These are phyloP conservation scores for Nomada fabriciana DNA, from an alignment of 2,888 invertebrate species.

Conservation along the genomic window DNA sequence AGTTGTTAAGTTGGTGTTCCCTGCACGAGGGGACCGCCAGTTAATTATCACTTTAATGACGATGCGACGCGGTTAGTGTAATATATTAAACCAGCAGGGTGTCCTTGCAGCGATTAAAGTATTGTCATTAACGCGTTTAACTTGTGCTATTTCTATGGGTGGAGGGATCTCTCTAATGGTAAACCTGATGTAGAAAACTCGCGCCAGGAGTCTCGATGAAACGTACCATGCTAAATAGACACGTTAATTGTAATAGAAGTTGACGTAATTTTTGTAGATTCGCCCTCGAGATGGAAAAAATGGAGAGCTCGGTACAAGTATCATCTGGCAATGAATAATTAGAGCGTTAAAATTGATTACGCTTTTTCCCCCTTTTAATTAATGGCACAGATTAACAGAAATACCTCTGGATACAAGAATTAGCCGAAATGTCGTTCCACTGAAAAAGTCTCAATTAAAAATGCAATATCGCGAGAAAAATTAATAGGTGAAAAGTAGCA, in stretches of 20 bases:
- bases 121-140: conserved; percentile 41
- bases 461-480: neutral
- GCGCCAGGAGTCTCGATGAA: neutral
- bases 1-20: conserved; percentile 8
- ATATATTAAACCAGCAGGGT: conserved; percentile 51
- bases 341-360: neutral
- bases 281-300: neutral
- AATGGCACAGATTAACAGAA: neutral
- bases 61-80: conserved; percentile 14
- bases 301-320: too few species aligned
- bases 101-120: conserved; percentile 51
- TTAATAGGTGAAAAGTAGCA: neutral
- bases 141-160: conserved; percentile 26
- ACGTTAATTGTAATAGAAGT: conserved; percentile 7
- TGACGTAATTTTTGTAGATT: neutral
- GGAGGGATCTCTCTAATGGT: neutral
- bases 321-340: neutral
- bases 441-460: conserved; percentile 3
- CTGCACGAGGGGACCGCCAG: conserved; percentile 25
- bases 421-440: neutral
- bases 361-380: neutral
- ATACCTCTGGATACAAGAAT: neutral
- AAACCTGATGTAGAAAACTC: conserved; percentile 12
- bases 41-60: conserved; percentile 60
- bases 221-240: neutral